Evolutionary conservation across 2,113 vertebrate genomes (phyloP), one percentile per base, ranked within the genome.

Genomic region (Brachirus orientalis): DNA sequence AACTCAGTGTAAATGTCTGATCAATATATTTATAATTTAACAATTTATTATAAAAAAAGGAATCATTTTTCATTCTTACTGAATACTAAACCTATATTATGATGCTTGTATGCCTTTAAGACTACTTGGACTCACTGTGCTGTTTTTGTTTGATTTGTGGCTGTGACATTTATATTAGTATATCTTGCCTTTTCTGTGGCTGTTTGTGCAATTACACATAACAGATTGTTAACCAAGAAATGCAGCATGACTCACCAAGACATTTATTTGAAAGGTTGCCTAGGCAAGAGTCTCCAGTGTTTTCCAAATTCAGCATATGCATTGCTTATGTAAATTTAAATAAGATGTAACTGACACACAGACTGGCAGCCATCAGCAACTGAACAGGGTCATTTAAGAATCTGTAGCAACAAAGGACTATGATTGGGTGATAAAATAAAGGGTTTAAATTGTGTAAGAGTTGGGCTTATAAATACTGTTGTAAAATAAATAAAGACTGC

Each of bases 171-270:
- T 62, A 43, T 12, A 33, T 16, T 3, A 18, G 69, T 54, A 57
- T 33, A 56, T 63, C 37, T 51, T 37, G 18, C 16, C 33, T 48
- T 47, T 44, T 76, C 41, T n/a, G 13, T 41, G 52, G 47, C 61
- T 36, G 2, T 16, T 18, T 43, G 40, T 53, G 40, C 44, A 61
- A 50, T 71, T 70, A 55, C 58, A 62, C 40, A 66, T 11, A 76
- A 44, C 52, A 66, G 70, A 45, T 38, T 74, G 58, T 75, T 75
- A 62, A 47, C 45, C 20, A 35, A 71, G 44, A 75, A 53, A 71
- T 67, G 18, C 33, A 50, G 53, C 58, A 55, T 78, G 75, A 78
- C 57, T 76, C 75, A 75, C 40, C 10, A 46, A 56, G 48, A 71
- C 48, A 58, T 70, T 2, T 55, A 50, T 73, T 62, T 46, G 52